A percentile compares a stretch with the other conserved stretches of the same genome.
These are phyloP conservation scores for Andrena chrysosceles DNA, from an alignment of 2,888 invertebrate genomes.

Conservation along the genomic window DNA sequence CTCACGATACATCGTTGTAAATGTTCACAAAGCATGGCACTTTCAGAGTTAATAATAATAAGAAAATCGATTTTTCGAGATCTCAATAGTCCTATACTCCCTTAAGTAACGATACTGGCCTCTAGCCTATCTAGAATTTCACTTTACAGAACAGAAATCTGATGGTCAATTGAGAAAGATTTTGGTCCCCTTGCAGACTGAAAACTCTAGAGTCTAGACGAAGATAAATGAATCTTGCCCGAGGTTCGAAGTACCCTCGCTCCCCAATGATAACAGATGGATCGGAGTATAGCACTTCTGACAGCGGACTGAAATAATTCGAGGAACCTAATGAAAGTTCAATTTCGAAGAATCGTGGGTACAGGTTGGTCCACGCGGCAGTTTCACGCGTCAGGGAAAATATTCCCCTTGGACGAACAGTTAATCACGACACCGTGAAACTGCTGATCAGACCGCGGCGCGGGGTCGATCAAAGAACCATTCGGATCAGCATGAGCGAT, in stretches of 20 bases:
- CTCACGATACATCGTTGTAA: too few species aligned
- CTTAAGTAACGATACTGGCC: too few species aligned
- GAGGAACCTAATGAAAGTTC: background rate
- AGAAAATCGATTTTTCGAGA: too few species aligned
- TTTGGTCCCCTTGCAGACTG: too few species aligned
- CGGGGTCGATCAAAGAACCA: constrained; percentile 39
- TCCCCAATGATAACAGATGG: background rate
- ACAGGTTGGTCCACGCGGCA: background rate
- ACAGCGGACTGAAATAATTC: background rate
- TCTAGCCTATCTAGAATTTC: too few species aligned
- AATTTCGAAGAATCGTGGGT: background rate
- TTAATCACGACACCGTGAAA: constrained; percentile 56
- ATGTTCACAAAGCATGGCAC: too few species aligned
- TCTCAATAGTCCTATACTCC: too few species aligned
- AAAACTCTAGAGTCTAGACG: background rate
- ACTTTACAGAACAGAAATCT: too few species aligned
- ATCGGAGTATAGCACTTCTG: background rate
- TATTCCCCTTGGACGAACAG: constrained; percentile 10
- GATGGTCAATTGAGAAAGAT: too few species aligned
- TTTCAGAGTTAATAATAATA: too few species aligned
- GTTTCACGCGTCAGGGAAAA: background rate
- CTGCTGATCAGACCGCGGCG: constrained; percentile 51
- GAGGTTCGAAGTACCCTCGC: background rate
- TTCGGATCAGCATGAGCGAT: constrained; percentile 61
- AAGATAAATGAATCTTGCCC: background rate